Conservation (phyloP, 2,888 invertebrate species). For the Agrilus biguttatus region DNA sequence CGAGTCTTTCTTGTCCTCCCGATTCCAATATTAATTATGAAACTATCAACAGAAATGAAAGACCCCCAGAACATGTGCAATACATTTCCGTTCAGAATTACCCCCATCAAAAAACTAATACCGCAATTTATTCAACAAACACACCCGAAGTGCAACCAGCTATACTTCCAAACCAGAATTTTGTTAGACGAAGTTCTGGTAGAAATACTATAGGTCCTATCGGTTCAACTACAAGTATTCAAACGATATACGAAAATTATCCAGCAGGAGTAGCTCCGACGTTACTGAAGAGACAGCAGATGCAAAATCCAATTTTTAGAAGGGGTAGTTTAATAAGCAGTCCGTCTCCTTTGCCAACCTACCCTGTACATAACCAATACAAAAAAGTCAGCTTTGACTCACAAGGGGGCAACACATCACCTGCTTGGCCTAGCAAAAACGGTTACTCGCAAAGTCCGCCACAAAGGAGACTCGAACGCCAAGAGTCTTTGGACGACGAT, state of each 20-base stretch:
- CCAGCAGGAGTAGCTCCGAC: not conserved
- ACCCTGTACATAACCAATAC: constrained; percentile 23
- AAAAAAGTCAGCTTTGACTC: constrained; percentile 39
- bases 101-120: too few relatives aligned
- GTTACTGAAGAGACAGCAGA: constrained; percentile 1
- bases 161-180: constrained; percentile 13
- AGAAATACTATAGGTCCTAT: constrained; percentile 18
- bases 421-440: constrained; percentile 35
- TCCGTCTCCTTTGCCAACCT: constrained; percentile 8
- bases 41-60: not conserved
- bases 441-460: constrained; percentile 30
- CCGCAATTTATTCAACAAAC: not conserved
- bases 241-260: constrained; percentile 7
- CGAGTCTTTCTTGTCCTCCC: constrained; percentile 1
- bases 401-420: constrained; percentile 5
- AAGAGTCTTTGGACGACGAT: constrained; percentile 20
- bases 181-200: constrained; percentile 16
- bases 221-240: constrained; percentile 6
- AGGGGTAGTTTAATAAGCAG: constrained; percentile 34
- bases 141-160: constrained; percentile 4
- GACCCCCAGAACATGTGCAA: not conserved
- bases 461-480: constrained; percentile 21
- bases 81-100: too few relatives aligned
- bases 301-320: constrained; percentile 34
- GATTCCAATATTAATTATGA: not conserved